Base-by-base conservation (phyloP, 2,888 invertebrate genomes). In the Microctonus hyperodae region DNA sequence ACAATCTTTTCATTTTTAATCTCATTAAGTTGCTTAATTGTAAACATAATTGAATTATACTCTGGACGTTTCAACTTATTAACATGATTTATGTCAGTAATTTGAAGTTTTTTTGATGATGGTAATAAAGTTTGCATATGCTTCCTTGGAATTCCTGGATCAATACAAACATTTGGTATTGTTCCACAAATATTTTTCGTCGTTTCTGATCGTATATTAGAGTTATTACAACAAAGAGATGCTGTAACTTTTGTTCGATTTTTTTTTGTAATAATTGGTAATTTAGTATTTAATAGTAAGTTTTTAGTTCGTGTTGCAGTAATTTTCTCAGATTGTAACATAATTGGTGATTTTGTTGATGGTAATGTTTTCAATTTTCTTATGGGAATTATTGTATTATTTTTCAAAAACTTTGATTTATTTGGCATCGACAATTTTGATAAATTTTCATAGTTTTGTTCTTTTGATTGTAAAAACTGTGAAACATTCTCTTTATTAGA, bases 1-100 rank as follows among this genome's bases (percentile, higher is more conserved):
- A 75, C 58, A 57, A 76, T 56, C 58, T 75, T 77, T 58, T 78
- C 77, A 13, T 76, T 72, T 25, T 77, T 69, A 13, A 74, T 65
- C 55, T 79, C 69, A 5, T 76, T 74, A 31, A 83, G 66, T 70
- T 78, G 76, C 58, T 75, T 76, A 20, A 82, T 77, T 2, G 79
- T 80, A 48, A 71, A 72, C 48, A 76, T 69, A 28, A 80, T 81
- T 1, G 83, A 82, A 74, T 83, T 83, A 33, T 79, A 81, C 65
- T 81, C 78, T 2, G 83, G 83, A 11, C 73, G 72, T 3, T 67
- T 60, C 5, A 82, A 72, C 66, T 70, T 74, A 35, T 77, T 68
- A 9, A 69, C 69, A 16, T 69, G 64, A 25, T 62, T 61, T 31
- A 69, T 65, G 25, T 67, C 64, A 13, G 63, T 64, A 1, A 69